Base-by-base conservation (phyloP, 2,888 invertebrate genomes). In the Drosophila barbarae region DNA sequence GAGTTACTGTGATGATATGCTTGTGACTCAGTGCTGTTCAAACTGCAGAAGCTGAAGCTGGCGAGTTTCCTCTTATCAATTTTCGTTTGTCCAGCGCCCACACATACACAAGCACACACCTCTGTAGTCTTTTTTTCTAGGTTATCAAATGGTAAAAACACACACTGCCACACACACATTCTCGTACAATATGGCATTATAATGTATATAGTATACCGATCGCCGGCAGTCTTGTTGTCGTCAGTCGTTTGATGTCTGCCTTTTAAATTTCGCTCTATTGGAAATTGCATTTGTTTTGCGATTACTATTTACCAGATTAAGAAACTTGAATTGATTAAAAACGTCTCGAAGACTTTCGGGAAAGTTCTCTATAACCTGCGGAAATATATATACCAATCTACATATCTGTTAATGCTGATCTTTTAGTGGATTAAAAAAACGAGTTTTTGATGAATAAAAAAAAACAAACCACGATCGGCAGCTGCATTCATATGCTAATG, bases 101-200 rank as follows among this genome's bases (percentile, higher is more conserved):
- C 60, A 57, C 44, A 36, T 39, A 34, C 44, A 52, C 15, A 52
- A n/a, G n/a, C 28, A 53, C 18, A 58, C 34, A 41, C 41, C 44
- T 23, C 15, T 30, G 44, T 28, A 52, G 35, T 18, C 30, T 41
- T 72, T 32, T 41, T 78, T 84, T 79, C 76, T 79, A 81, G 79
- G 79, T 79, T 79, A 79, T 79, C 79, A 79, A 84, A 81, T 78
- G 82, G 79, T 79, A 81, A 76, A 77, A 73, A 35, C 52, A 66
- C 54, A 52, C 58, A 64, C n/a, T 53, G 49, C 34, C 12, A 38
- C 36, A 38, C 56, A 60, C 13, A 15, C 13, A 53, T 18, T 18
- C 52, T 18, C 46, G 18, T 13, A 46, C 30, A 46, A 66, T 46
- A 53, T 50, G 30, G 46, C 46, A 54, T 58, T 60, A 34, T 58